Evolutionary conservation across 2,797 vertebrate genomes (phyloP).

Genomic region (Rhincodon typus): DNA sequence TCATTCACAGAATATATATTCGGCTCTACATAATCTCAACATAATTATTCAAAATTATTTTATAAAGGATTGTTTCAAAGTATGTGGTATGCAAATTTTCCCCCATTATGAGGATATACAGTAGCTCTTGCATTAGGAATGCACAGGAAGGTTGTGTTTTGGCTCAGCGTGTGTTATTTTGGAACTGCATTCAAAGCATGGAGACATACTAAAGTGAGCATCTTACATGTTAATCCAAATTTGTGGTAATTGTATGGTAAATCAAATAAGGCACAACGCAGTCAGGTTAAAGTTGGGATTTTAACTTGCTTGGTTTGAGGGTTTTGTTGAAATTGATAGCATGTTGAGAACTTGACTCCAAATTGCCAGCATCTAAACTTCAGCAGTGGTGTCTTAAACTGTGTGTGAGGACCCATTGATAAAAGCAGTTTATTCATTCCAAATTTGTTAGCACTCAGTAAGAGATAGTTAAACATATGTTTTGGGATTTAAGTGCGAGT

Average conservation of each 20-base stretch:
- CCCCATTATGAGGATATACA: neutral
- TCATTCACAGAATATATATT: neutral
- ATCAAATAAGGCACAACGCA: neutral
- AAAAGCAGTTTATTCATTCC: neutral
- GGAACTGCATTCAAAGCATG: neutral
- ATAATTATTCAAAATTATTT: constrained; percentile 4
- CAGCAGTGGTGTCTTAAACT: neutral
- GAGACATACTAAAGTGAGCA: neutral
- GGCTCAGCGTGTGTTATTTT: neutral
- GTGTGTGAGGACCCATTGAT: neutral
- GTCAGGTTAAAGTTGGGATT: neutral
- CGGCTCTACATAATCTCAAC: neutral
- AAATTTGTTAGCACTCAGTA: neutral
- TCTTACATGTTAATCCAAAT: neutral
- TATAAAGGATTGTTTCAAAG: neutral
- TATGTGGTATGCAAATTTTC: neutral
- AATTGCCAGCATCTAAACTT: neutral
- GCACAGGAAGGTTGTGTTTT: neutral
- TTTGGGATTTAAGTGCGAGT: neutral
- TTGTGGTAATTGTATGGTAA: neutral
- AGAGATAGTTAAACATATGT: neutral
- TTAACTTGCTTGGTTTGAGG: neutral
- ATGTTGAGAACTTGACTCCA: neutral
- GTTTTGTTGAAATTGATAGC: neutral
- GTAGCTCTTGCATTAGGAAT: neutral